These are phyloP conservation scores for Cantharis lateralis DNA, from an alignment of 2,888 invertebrate genomes.

Conservation along the genomic window DNA sequence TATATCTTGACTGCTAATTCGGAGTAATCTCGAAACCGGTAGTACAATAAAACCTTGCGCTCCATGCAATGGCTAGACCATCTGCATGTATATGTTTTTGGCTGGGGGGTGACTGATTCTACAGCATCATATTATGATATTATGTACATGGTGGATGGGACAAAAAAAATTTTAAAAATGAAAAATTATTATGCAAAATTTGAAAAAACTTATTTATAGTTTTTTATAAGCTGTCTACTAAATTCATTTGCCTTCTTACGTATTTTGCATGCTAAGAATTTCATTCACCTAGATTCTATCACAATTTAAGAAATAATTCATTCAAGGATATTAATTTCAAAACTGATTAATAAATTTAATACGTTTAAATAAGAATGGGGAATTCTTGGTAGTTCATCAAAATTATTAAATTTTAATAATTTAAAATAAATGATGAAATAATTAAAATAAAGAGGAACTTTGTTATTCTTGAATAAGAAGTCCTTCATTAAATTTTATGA, in stretches of 20 bases:
- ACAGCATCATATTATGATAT: too few relatives aligned
- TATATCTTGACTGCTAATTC: too few relatives aligned
- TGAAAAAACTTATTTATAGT: too few relatives aligned
- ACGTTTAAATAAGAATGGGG: background rate
- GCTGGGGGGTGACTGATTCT: too few relatives aligned
- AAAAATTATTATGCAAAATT: too few relatives aligned
- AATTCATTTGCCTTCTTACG: too few relatives aligned
- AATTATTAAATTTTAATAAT: background rate
- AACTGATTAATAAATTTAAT: background rate
- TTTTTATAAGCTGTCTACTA: background rate
- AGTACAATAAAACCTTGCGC: too few relatives aligned
- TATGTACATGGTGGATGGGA: too few relatives aligned
- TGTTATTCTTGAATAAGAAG: background rate
- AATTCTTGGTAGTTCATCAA: background rate
- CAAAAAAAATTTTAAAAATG: too few relatives aligned
- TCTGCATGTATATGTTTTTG: too few relatives aligned
- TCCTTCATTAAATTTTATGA: background rate
- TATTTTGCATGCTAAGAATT: background rate
- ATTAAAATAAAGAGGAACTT: background rate
- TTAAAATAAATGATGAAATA: background rate
- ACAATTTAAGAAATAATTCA: background rate
- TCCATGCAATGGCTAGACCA: too few relatives aligned
- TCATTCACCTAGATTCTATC: background rate
- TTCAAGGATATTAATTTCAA: background rate
- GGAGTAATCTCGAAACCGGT: too few relatives aligned